phyloP scores from a whole-genome alignment of 92 coral and sea anemone species.

The Actinostola sp. region DNA sequence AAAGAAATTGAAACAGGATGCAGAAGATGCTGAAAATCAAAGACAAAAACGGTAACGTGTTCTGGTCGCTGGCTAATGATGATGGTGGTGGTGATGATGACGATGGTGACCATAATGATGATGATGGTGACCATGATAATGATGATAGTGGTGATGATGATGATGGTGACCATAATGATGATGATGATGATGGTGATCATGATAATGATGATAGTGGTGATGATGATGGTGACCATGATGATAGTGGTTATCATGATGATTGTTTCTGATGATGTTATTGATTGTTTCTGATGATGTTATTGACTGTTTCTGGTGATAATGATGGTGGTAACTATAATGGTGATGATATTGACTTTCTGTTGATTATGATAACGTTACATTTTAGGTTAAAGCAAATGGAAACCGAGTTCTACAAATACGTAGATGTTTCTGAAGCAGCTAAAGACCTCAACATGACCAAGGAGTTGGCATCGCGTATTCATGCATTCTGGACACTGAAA shows the following conservation, averaged over 20 bases:
- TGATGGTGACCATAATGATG: no score
- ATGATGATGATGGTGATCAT: no score
- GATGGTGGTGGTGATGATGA: neutral
- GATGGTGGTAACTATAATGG: no score
- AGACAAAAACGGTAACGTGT: slow-evolving; percentile 88
- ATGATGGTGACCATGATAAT: no score
- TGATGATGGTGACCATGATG: no score
- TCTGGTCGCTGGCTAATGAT: neutral
- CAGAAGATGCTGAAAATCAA: slow-evolving; percentile 84
- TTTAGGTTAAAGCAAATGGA: slow-evolving; percentile 93
- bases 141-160: neutral
- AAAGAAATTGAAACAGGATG: slow-evolving; percentile 43
- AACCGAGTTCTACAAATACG: slow-evolving; percentile 90
- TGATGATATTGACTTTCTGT: no score
- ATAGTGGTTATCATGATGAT: no score
- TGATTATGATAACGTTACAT: neutral
- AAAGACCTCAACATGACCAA: slow-evolving; percentile 77
- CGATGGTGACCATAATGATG: no score
- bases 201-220: no score
- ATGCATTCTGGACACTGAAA: slow-evolving; percentile 93
- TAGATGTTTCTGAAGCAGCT: slow-evolving; percentile 67
- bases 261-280: no score
- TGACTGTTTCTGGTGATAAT: no score
- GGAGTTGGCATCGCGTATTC: slow-evolving; percentile 78
- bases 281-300: no score